A percentile compares a stretch with the other conserved stretches of the same genome.
phyloP scores from a whole-genome alignment of 1,140 invertebrate genomes.

The Neodiprion virginianus region DNA sequence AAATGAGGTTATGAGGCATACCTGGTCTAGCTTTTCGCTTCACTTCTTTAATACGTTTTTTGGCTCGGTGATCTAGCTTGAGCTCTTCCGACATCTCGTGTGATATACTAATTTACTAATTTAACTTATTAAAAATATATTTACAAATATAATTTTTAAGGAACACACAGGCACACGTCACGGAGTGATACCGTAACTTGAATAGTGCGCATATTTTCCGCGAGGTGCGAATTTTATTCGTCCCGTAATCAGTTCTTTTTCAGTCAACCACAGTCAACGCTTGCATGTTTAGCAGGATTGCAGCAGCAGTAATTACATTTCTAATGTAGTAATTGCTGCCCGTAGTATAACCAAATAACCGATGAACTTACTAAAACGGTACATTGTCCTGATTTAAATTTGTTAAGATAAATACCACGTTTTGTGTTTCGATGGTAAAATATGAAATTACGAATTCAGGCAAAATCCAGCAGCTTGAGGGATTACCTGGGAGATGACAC shows the following conservation, averaged over 20 bases:
- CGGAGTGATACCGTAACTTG: conserved; percentile 28
- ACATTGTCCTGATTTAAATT: too few species aligned
- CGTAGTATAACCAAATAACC: too few species aligned
- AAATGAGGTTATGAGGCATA: conserved; percentile 56
- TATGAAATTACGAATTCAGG: too few species aligned
- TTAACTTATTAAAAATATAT: conserved; percentile 39
- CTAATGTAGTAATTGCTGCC: too few species aligned
- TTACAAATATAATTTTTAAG: conserved; percentile 34
- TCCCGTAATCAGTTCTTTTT: too few species aligned
- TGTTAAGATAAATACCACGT: too few species aligned
- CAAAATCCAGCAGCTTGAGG: neutral
- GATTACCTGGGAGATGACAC: neutral
- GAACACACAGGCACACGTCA: conserved; percentile 33
- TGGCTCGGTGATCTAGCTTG: conserved; percentile 75
- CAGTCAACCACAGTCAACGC: too few species aligned
- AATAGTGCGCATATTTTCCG: conserved; percentile 34
- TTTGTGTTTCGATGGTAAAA: too few species aligned
- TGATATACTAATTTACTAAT: conserved; percentile 33
- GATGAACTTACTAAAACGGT: too few species aligned
- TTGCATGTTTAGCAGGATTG: too few species aligned
- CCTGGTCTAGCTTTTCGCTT: conserved; percentile 89
- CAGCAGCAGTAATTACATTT: too few species aligned
- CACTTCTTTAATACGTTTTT: conserved; percentile 85
- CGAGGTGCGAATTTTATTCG: conserved; percentile 23
- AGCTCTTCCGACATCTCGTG: conserved; percentile 48